Base-by-base conservation (phyloP, 2,888 invertebrate genomes). In the Acronicta aceris region DNA sequence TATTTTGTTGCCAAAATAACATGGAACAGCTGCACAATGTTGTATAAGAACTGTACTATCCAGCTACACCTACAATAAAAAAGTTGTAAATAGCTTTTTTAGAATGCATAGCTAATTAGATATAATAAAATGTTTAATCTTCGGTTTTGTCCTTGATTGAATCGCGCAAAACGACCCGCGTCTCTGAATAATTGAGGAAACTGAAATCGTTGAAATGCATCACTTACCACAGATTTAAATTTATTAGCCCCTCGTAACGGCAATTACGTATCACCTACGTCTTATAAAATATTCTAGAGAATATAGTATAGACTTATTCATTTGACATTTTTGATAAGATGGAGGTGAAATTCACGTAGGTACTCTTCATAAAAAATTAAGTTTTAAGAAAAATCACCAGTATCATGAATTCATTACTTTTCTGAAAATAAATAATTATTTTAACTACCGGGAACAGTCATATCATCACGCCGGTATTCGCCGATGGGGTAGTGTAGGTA, bases 1-100 rank as follows among this genome's bases (percentile, higher is more conserved):
- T 85, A 86, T 91, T 89, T 88, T 86, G 84, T 83, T 92, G 89
- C 89, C 90, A 93, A 91, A 91, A 89, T 91, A 89, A 85, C 81
- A 82, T 72, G 74, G 76, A 87, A 90, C 93, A 93, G 93, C 92
- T 93, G 94, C 86, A 81, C 72, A 78, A 80, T 81, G 81, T 83
- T 79, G 68, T 63, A 64, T 65, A 55, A 56, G 63, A 65, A 71
- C 56, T 53, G 67, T 57, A 80, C 71, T 79, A 82, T 81, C 83
- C 60, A 40, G 66, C 53, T 65, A 41, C 33, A 33, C 21, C 74
- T 67, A 77, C 77, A 67, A 67, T 77, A 79, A 65, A 41, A 59
- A 66, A 38, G 53, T 61, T 48, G 49, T 62, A 65, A 63, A 65
- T 46, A 43, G 51, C 25, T 17, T 50, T 62, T 65, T 59, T 58